Base-by-base conservation (phyloP, 2,113 vertebrate genomes). In the Phocoena sinus region DNA sequence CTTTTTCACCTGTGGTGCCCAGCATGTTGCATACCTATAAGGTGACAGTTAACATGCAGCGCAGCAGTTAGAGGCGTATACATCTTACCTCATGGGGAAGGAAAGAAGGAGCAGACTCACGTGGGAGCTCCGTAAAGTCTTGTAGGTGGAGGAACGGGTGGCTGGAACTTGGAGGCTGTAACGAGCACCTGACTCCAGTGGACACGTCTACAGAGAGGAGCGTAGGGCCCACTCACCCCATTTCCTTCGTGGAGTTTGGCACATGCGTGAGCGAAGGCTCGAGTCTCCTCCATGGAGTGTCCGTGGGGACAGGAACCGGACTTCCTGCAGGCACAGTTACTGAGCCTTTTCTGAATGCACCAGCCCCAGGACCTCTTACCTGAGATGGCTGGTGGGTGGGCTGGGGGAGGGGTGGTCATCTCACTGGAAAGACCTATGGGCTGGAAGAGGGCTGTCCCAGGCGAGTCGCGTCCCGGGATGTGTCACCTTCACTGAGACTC, bases 201-300 rank as follows among this genome's bases (percentile, higher is more conserved):
- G 62, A 18, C 31, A 26, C 0, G 8, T 23, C 6, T 80, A 20
- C 90, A 13, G 11, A 9, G 18, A 63, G 82, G 58, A 53, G 4
- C 6, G 0, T 33, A 2, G 0, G 15, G 3, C 1, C 31, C 21
- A 8, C 25, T 11, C 25, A 5, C 8, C 26, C 60, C 12, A 0
- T 47, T 33, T 73, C 74, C 63, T 65, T 23, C 44, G 20, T 58
- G 56, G 7, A 6, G 21, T 71, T 33, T 38, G 70, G n/a, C 25
- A 70, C 33, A 10, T 23, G 10, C 4, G 0, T 1, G 10, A 67
- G 58, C 60, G 26, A 53, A 81, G 33, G 11, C 23, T 71, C 11
- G 36, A 41, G 3, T 23, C 76, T 58, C 58, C 38, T 20, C 0
- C 0, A 3, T 8, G 13, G 36, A 8, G 23, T 63, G 9, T 71